These are phyloP conservation scores for Ochlodes sylvanus DNA, from an alignment of 2,888 invertebrate species.

Conservation along the genomic window DNA sequence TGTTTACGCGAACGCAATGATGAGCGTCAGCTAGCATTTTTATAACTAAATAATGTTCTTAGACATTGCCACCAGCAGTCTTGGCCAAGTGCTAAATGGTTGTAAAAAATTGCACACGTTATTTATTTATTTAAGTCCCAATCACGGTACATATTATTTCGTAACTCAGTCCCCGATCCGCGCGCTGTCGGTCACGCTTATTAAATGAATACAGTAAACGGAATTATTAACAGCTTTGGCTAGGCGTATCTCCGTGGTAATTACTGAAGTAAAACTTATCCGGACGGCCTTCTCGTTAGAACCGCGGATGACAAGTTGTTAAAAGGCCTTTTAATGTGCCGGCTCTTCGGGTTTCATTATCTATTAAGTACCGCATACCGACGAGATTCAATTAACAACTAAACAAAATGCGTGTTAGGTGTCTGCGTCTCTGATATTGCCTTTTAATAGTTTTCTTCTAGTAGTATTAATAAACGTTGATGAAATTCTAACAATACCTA, in stretches of 20 bases:
- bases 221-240: slow-evolving; percentile 16
- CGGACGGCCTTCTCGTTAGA: slow-evolving; percentile 18
- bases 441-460: slow-evolving; percentile 2
- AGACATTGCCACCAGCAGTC: too few species aligned
- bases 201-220: slow-evolving; percentile 9
- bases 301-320: slow-evolving; percentile 28
- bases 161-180: background rate
- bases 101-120: too few species aligned
- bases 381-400: slow-evolving; percentile 17
- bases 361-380: slow-evolving; percentile 27
- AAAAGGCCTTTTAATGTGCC: slow-evolving; percentile 28
- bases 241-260: background rate
- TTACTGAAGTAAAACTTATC: slow-evolving; percentile 20
- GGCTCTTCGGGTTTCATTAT: slow-evolving; percentile 23
- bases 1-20: too few species aligned
- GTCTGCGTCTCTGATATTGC: slow-evolving; percentile 14
- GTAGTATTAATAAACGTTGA: too few species aligned
- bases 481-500: too few species aligned
- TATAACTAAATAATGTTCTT: too few species aligned
- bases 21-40: too few species aligned
- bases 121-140: too few species aligned
- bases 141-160: too few species aligned
- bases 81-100: too few species aligned
- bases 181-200: background rate
- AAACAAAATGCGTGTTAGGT: slow-evolving; percentile 13